Evolutionary conservation across 2,797 vertebrate genomes (phyloP), one percentile per base, ranked within the genome.

Genomic region (Meda fulgida): DNA sequence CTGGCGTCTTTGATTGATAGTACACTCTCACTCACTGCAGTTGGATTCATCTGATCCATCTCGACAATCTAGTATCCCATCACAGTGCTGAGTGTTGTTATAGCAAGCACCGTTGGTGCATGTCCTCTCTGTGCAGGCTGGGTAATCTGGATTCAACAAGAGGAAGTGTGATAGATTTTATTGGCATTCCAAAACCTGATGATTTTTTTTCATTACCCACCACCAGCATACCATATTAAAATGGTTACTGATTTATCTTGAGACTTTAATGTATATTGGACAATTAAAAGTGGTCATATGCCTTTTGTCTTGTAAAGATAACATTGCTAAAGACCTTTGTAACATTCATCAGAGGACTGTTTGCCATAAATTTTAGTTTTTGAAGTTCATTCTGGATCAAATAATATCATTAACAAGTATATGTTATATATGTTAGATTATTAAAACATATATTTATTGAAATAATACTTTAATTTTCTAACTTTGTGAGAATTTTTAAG

Each of bases 41-140:
- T 95, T 94, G 85, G 29, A 89, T 86, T 95, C 95, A 88, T 95
- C 94, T 3, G 95, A 94, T 69, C 93, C 94, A 14, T 95, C 95
- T 85, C 94, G 89, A 87, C 94, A 95, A 90, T 95, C 88, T 85
- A 89, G 91, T 0, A 86, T 87, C 10, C 94, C 94, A 23, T 95
- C 93, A 84, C 94, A 95, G 77, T 87, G 91, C 84, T 94, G 93
- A 67, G 93, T 90, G 86, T 93, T 91, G 76, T 89, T 92, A 88
- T 95, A 95, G 86, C 94, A 95, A 83, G 93, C 94, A 4, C 93
- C 92, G 8, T 95, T 95, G 26, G 93, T 92, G 69, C 95, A 95
- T 0, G 92, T 95, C 89, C 91, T 93, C 85, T 95, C 89, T 16
- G 89, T 81, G 89, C 94, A 95, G 1, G 2, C 66, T 69, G 94